A percentile compares a stretch with the other conserved stretches of the same genome.
Conservation (phyloP, 1,140 invertebrate species). For the Lutraria rhynchaena region DNA sequence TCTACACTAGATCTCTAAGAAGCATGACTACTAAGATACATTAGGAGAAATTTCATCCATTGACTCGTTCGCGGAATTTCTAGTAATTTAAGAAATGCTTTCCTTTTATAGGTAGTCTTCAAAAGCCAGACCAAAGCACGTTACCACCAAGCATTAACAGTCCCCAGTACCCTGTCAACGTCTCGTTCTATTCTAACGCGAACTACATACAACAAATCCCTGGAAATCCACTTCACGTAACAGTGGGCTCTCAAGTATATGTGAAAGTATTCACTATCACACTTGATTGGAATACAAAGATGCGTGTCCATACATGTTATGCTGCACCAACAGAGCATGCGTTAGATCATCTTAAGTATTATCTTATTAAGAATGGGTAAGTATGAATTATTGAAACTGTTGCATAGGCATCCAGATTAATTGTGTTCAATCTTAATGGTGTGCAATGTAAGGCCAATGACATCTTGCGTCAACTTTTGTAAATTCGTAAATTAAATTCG, state of each 20-base stretch:
- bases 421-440: background rate
- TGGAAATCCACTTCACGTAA: background rate
- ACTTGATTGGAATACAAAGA: conserved; percentile 25
- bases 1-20: too few species aligned
- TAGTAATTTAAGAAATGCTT: too few species aligned
- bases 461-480: too few species aligned
- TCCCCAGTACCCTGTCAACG: conserved; percentile 6
- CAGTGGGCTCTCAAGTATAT: conserved; percentile 43
- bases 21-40: too few species aligned
- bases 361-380: conserved; percentile 55
- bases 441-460: background rate
- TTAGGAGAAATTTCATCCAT: too few species aligned
- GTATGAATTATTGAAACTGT: background rate
- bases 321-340: background rate
- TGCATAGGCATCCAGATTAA: background rate
- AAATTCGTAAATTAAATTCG: too few species aligned
- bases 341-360: conserved; percentile 10
- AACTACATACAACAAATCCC: conserved; percentile 10
- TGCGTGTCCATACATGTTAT: conserved; percentile 53
- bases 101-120: too few species aligned
- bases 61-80: too few species aligned
- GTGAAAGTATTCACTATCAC: conserved; percentile 42
- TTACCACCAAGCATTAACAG: too few species aligned
- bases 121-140: too few species aligned
- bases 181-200: conserved; percentile 17